Conservation (phyloP, 64 coral and sea anemone genomes). For the Platygyra sinensis region DNA sequence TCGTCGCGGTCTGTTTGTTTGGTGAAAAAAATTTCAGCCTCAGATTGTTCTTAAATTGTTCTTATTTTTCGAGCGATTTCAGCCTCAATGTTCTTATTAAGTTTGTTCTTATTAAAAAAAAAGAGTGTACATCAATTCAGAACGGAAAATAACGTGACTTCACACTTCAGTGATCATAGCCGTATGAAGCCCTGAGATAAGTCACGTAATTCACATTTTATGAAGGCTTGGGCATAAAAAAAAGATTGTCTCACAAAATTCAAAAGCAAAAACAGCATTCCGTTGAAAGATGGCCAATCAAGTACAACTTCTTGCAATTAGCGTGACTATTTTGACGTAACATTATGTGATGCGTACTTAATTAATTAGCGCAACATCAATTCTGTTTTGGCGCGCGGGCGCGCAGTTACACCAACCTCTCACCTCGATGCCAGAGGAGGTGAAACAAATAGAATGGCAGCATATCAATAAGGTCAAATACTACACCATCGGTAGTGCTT, state of each 20-base stretch:
- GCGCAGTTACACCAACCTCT: background rate
- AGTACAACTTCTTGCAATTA: background rate
- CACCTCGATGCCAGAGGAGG: conserved; percentile 70
- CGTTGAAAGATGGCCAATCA: background rate
- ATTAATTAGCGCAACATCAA: background rate
- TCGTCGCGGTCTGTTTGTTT: no score
- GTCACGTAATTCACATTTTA: no score
- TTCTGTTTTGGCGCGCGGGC: background rate
- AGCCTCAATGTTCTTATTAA: no score
- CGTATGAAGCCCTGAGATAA: no score
- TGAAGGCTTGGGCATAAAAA: no score
- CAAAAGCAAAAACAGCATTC: background rate
- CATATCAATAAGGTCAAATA: conserved; percentile 78
- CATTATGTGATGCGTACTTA: background rate
- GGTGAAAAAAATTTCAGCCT: no score
- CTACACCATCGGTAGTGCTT: conserved; percentile 59
- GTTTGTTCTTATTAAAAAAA: no score
- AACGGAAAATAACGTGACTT: no score
- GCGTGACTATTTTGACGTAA: background rate
- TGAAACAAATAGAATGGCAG: conserved; percentile 79
- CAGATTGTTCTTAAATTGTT: no score
- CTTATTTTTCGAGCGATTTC: no score
- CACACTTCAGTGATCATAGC: no score
- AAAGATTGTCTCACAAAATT: background rate
- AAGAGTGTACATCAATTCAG: no score